Base-by-base conservation (phyloP, 23 tunicate genomes). In the Aplidium turbinatum region DNA sequence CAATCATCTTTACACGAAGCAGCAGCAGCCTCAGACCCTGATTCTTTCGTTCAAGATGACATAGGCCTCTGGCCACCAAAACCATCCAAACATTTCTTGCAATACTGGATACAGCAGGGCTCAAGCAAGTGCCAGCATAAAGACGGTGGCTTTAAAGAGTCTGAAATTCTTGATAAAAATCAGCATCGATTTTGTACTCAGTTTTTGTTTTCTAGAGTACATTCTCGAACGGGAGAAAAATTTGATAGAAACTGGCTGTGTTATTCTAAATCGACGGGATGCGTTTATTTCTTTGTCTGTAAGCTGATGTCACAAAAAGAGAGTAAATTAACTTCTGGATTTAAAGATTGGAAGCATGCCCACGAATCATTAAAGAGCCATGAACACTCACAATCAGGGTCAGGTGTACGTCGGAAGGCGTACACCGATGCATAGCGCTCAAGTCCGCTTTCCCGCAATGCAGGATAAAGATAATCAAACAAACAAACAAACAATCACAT, bases 211-310 rank as follows among this genome's bases (percentile, higher is more conserved):
- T 5, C 22, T 54, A 5, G 60, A 54, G 23, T 54, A 5, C 60
- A 54, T 54, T 54, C 60, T 18, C n/a, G 60, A 54, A 54, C 60
- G 19, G 60, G 60, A 54, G 60, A 54, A 54, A 54, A 54, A 25
- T n/a, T 5, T 54, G 60, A 54, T 18, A 54, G 22, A n/a, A 13
- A n/a, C 22, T 54, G 22, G n/a, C 60, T 54, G 19, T 54, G 60
- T n/a, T 54, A 54, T 54, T 54, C 22, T 54, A 54, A 54, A 54
- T 54, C 60, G 21, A 54, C 60, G 22, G 60, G 60, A 54, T 11
- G 60, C 4, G 60, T 54, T 18, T 54, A 54, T 54, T 54, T 22
- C 21, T 54, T 54, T 54, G 22, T n/a, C 21, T 54, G 22, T 25
- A 54, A 54, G 21, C 21, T 54, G 22, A 54, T 54, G 22, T 54